A percentile compares a stretch with the other conserved stretches of the same genome.
Conservation (phyloP, 2,113 vertebrate genomes). For the Thunnus maccoyii region DNA sequence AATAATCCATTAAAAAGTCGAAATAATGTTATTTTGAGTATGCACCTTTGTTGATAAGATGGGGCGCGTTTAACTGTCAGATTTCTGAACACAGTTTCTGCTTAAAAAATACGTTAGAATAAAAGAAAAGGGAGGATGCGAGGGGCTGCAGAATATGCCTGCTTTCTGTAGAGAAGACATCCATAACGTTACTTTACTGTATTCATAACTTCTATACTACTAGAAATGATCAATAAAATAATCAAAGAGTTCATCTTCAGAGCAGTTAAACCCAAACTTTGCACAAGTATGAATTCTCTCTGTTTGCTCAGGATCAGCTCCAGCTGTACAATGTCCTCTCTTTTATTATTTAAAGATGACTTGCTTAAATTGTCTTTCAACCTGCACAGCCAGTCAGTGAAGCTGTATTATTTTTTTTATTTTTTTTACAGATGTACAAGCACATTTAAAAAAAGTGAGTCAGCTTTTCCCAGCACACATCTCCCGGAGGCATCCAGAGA, state of each 20-base stretch:
- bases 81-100: neutral
- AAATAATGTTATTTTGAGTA: neutral
- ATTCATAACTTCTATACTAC: too few relatives aligned
- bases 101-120: neutral
- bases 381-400: too few relatives aligned
- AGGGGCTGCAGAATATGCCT: too few relatives aligned
- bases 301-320: neutral
- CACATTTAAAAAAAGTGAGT: too few relatives aligned
- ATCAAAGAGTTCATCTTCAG: neutral
- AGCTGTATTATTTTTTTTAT: neutral
- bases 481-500: neutral
- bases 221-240: too few relatives aligned
- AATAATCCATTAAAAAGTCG: too few relatives aligned
- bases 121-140: neutral
- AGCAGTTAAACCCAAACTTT: neutral
- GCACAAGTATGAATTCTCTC: neutral
- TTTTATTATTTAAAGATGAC: neutral
- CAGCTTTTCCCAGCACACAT: neutral
- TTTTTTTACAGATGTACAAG: neutral
- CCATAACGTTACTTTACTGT: too few relatives aligned
- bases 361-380: neutral
- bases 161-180: too few relatives aligned
- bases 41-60: neutral
- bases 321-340: too few relatives aligned
- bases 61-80: accelerated